These are phyloP conservation scores for Silurus lanzhouensis DNA, from an alignment of 2,797 vertebrate species.

Conservation along the genomic window DNA sequence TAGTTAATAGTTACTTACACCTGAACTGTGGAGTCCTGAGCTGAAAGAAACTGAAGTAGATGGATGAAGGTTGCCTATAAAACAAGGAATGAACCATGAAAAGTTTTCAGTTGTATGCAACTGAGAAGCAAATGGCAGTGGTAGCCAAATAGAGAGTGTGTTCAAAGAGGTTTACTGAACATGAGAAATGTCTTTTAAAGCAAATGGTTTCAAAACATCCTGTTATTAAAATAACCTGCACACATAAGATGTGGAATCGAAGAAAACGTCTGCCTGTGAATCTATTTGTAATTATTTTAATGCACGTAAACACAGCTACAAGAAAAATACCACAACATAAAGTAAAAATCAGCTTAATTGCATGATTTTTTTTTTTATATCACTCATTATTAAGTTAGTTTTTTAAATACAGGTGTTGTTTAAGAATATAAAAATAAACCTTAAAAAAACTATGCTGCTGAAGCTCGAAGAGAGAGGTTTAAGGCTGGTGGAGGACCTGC, in stretches of 20 bases:
- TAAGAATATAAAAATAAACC: conserved; percentile 10
- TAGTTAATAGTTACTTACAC: too few relatives aligned
- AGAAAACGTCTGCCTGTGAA: conserved; percentile 23
- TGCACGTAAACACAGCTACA: conserved; percentile 21
- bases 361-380: background rate
- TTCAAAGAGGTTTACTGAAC: conserved; percentile 13
- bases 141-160: background rate
- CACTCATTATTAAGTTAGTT: background rate
- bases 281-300: conserved; percentile 23
- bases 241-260: conserved; percentile 28
- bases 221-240: conserved; percentile 30
- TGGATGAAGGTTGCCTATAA: background rate
- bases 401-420: conserved; percentile 5
- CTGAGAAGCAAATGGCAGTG: conserved; percentile 15
- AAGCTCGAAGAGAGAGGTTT: conserved; percentile 16
- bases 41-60: too few relatives aligned
- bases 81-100: conserved; percentile 11
- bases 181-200: conserved; percentile 14
- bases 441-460: conserved; percentile 1
- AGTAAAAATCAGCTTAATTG: conserved; percentile 10
- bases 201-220: conserved; percentile 8
- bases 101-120: background rate
- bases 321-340: conserved; percentile 18
- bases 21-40: too few relatives aligned
- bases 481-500: conserved; percentile 23